Evolutionary conservation across 2,888 invertebrate genomes (phyloP).

Genomic region (Clepsis dumicolana): DNA sequence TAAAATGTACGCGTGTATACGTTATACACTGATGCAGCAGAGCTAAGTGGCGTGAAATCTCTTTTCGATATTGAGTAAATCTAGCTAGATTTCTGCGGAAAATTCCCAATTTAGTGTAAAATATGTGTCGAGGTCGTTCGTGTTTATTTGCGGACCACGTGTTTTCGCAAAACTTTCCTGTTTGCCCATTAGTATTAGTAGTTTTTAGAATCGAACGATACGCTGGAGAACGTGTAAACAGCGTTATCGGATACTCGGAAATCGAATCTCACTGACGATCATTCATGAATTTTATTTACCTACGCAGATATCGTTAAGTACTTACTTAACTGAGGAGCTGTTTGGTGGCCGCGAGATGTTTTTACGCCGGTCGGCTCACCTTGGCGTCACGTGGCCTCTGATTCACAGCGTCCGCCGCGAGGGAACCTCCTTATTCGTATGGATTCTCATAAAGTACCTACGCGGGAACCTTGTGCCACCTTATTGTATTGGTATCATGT

Average conservation of each 20-base stretch:
- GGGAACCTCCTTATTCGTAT: slow-evolving; percentile 38
- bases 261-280: slow-evolving; percentile 9
- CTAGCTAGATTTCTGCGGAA: not conserved
- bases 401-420: slow-evolving; percentile 59
- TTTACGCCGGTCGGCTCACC: slow-evolving; percentile 58
- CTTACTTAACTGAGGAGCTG: slow-evolving; percentile 5
- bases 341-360: slow-evolving; percentile 9
- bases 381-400: slow-evolving; percentile 73
- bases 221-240: slow-evolving; percentile 4
- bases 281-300: slow-evolving; percentile 30
- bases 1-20: no score
- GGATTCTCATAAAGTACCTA: not conserved
- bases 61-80: not conserved
- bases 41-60: not conserved
- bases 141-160: slow-evolving; percentile 27
- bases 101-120: not conserved
- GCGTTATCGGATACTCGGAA: slow-evolving; percentile 32
- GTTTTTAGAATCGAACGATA: slow-evolving; percentile 28
- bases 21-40: not conserved
- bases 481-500: not conserved
- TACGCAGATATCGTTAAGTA: slow-evolving; percentile 9
- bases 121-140: slow-evolving; percentile 2
- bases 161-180: slow-evolving; percentile 35
- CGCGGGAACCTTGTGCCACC: slow-evolving; percentile 1
- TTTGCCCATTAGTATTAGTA: slow-evolving; percentile 19